phyloP scores from a whole-genome alignment of 64 coral and sea anemone genomes.

The Stichodactyla mertensii region DNA sequence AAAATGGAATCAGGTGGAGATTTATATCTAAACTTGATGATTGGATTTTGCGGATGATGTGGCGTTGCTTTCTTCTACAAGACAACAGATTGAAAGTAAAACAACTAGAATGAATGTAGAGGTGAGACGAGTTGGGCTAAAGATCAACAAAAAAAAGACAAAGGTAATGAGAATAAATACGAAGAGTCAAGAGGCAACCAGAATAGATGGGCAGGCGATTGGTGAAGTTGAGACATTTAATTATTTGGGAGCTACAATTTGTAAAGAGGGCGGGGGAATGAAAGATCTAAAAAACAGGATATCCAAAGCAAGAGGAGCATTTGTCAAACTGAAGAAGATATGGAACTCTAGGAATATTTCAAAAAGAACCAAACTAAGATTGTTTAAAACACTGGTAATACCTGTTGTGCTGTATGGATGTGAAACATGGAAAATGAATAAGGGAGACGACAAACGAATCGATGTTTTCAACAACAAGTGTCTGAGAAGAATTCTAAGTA shows the following conservation, averaged over 20 bases:
- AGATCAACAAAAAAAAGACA: constrained; percentile 36
- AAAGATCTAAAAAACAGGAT: constrained; percentile 11
- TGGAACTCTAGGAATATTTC: background rate
- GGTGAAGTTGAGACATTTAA: background rate
- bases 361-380: constrained; percentile 27
- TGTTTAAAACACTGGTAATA: constrained; percentile 4
- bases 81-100: constrained; percentile 34
- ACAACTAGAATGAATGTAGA: constrained; percentile 28
- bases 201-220: background rate
- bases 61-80: constrained; percentile 8
- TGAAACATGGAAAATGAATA: too few species aligned
- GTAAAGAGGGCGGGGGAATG: constrained; percentile 24
- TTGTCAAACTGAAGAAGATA: constrained; percentile 21
- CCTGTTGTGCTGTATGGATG: background rate
- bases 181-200: constrained; percentile 27
- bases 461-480: too few species aligned
- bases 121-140: constrained; percentile 25
- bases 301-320: constrained; percentile 24
- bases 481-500: too few species aligned
- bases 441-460: too few species aligned
- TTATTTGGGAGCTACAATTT: constrained; percentile 20
- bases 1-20: constrained; percentile 19
- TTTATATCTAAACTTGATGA: constrained; percentile 33
- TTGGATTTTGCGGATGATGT: constrained; percentile 30
- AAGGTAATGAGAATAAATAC: constrained; percentile 34